A percentile compares a stretch with the other conserved stretches of the same genome.
Evolutionary conservation across 2,797 vertebrate genomes (phyloP).

Genomic region (Anableps anableps): DNA sequence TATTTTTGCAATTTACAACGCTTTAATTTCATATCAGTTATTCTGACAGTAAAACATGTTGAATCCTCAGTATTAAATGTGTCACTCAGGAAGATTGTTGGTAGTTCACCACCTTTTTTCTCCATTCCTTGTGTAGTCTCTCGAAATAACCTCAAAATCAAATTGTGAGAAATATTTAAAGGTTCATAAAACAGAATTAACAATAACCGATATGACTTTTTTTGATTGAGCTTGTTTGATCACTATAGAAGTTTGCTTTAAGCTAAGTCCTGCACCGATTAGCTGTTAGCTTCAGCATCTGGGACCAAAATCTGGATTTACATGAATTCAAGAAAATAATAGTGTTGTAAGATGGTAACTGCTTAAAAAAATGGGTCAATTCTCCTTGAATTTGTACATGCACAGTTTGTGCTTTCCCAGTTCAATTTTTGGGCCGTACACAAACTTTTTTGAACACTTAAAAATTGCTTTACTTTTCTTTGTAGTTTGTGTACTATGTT

Average conservation of each 20-base stretch:
- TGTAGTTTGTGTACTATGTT: background rate
- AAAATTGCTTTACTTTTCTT: background rate
- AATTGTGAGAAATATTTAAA: background rate
- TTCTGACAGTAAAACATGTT: too few species aligned
- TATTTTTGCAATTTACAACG: too few species aligned
- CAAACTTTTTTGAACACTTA: background rate
- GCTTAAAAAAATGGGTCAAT: background rate
- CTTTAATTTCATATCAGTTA: too few species aligned
- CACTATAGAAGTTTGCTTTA: background rate
- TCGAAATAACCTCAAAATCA: background rate
- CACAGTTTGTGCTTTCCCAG: background rate
- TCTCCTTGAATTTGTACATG: background rate
- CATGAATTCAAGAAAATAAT: background rate
- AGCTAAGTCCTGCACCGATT: background rate
- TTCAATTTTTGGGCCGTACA: background rate
- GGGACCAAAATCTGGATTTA: background rate
- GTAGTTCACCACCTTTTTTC: background rate
- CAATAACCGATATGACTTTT: background rate
- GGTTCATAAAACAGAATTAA: background rate
- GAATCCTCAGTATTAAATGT: too few species aligned
- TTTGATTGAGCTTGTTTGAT: background rate
- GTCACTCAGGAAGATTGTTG: too few species aligned
- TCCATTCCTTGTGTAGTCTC: background rate
- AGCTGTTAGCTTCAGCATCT: background rate
- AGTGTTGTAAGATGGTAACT: background rate